Percentiles rank a stretch among this genome's conserved stretches.
phyloP scores from a whole-genome alignment of 2,888 invertebrate genomes.

The Pogonocherus hispidulus region DNA sequence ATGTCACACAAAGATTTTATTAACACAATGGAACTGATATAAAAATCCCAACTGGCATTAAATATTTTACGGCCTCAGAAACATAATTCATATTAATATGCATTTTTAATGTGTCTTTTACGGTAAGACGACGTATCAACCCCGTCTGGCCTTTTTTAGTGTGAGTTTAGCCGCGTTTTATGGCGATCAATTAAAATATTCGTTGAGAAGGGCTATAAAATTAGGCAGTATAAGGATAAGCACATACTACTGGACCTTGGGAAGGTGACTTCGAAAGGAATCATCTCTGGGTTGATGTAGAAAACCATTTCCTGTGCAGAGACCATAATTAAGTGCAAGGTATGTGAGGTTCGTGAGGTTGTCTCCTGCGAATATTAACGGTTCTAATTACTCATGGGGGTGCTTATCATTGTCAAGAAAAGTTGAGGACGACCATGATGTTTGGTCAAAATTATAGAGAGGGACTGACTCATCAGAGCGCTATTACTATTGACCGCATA shows the following conservation, averaged over 20 bases:
- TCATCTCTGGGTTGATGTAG: not conserved
- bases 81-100: slow-evolving; percentile 63
- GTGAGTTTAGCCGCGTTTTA: slow-evolving; percentile 25
- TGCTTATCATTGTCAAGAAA: no score
- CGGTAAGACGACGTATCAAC: slow-evolving; percentile 51
- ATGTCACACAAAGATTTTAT: slow-evolving; percentile 55
- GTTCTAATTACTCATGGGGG: no score
- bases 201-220: not conserved
- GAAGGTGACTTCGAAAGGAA: slow-evolving; percentile 13
- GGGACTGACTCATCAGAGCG: no score
- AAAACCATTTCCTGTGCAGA: no score
- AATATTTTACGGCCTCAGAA: slow-evolving; percentile 61
- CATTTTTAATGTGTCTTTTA: slow-evolving; percentile 61
- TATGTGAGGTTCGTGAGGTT: no score
- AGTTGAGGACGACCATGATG: no score
- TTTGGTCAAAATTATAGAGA: no score
- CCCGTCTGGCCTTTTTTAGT: slow-evolving; percentile 33
- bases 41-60: slow-evolving; percentile 59
- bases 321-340: no score
- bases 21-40: slow-evolving; percentile 62
- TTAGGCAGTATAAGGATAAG: not conserved
- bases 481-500: no score
- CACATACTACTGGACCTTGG: not conserved
- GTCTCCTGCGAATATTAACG: no score
- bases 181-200: slow-evolving; percentile 39